phyloP scores from a whole-genome alignment of 2,888 invertebrate genomes.

The Cerceris rybyensis region DNA sequence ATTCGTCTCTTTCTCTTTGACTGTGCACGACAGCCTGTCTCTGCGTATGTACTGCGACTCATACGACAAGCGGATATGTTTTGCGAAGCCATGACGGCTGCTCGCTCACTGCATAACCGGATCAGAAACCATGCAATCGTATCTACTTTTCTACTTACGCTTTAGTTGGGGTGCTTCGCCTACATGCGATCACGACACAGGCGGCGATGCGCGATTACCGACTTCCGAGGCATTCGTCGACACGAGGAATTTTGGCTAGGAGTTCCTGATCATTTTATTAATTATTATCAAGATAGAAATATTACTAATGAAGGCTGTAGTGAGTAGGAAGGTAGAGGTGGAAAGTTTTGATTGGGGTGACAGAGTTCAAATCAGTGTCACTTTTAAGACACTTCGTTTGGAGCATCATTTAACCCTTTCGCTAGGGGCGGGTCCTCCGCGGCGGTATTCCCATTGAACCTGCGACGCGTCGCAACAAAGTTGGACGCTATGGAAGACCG shows the following conservation, averaged over 20 bases:
- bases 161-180: conserved; percentile 78
- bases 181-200: conserved; percentile 66
- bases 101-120: conserved; percentile 77
- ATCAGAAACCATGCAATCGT: conserved; percentile 82
- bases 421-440: too few relatives aligned
- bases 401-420: too few relatives aligned
- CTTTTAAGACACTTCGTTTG: too few relatives aligned
- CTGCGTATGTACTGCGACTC: conserved; percentile 11
- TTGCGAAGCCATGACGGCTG: conserved; percentile 76
- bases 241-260: neutral
- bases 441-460: too few relatives aligned
- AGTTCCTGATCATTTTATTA: too few relatives aligned
- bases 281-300: too few relatives aligned
- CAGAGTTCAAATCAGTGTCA: too few relatives aligned
- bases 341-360: too few relatives aligned
- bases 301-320: too few relatives aligned
- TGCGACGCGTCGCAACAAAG: too few relatives aligned
- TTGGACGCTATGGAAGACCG: too few relatives aligned
- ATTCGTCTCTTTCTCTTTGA: conserved; percentile 13
- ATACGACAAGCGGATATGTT: conserved; percentile 51
- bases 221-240: neutral
- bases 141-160: conserved; percentile 80
- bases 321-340: too few relatives aligned
- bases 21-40: neutral
- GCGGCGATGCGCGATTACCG: conserved; percentile 44